phyloP scores from a whole-genome alignment of 2,797 vertebrate genomes.

The Acestrorhynchus altus region DNA sequence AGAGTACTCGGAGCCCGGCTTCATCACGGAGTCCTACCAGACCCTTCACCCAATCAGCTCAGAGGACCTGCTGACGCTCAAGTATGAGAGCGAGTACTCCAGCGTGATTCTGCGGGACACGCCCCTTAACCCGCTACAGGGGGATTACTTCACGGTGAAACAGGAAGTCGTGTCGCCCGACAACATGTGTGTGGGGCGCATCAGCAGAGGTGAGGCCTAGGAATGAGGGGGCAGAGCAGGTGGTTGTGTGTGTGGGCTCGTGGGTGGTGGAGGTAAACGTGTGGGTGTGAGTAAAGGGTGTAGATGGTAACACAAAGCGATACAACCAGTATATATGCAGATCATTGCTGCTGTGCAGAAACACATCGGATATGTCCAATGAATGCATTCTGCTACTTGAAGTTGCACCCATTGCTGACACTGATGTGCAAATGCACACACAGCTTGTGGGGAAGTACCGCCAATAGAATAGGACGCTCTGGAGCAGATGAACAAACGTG shows the following conservation, averaged over 20 bases:
- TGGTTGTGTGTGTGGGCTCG: constrained; percentile 17
- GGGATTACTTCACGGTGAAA: constrained; percentile 94
- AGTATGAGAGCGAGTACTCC: constrained; percentile 95
- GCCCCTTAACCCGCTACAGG: constrained; percentile 87
- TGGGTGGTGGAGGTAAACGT: constrained; percentile 13
- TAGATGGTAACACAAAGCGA: neutral
- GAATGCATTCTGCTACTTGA: neutral
- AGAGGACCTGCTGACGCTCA: constrained; percentile 95
- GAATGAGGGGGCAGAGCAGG: neutral
- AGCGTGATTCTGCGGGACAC: constrained; percentile 91
- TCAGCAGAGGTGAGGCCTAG: constrained; percentile 89
- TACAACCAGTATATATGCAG: neutral
- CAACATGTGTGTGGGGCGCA: constrained; percentile 98
- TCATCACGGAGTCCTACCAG: constrained; percentile 99
- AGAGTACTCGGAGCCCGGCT: constrained; percentile 98
- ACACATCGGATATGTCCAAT: too few relatives aligned
- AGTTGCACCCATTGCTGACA: neutral
- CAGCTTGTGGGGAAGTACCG: too few relatives aligned
- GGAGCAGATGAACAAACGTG: too few relatives aligned
- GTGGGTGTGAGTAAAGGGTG: constrained; percentile 16
- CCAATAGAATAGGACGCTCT: too few relatives aligned
- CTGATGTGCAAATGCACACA: too few relatives aligned
- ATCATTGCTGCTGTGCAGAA: neutral
- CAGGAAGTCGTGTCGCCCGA: constrained; percentile 97
- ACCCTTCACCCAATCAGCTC: constrained; percentile 99